These are phyloP conservation scores for Halictus quadricinctus DNA, from an alignment of 2,888 invertebrate genomes.

Conservation along the genomic window DNA sequence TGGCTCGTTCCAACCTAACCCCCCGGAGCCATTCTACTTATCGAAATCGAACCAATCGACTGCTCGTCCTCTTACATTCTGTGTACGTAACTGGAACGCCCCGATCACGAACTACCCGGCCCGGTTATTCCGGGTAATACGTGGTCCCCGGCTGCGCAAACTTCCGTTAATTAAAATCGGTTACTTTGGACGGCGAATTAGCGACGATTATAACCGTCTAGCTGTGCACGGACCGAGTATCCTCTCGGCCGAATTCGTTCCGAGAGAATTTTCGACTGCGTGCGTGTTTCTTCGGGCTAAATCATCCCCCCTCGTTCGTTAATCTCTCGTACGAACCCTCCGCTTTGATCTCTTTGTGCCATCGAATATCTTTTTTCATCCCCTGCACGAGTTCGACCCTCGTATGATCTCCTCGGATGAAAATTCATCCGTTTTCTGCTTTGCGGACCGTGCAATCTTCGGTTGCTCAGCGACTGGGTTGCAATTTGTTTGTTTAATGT, in stretches of 20 bases:
- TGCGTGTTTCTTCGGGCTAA: neutral
- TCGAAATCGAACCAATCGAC: conserved; percentile 58
- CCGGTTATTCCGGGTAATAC: conserved; percentile 30
- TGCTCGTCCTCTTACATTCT: conserved; percentile 32
- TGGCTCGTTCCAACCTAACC: conserved; percentile 21
- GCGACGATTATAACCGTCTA: conserved; percentile 25
- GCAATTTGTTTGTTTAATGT: neutral
- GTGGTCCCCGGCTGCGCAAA: conserved; percentile 6
- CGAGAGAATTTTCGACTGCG: neutral
- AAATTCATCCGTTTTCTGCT: neutral
- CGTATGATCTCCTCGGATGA: neutral
- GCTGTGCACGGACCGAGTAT: neutral
- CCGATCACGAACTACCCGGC: conserved; percentile 11
- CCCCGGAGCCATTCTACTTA: conserved; percentile 54
- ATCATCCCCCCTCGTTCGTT: neutral
- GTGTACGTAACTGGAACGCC: conserved; percentile 35
- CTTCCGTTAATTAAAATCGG: conserved; percentile 49
- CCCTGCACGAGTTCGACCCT: neutral
- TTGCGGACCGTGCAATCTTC: neutral
- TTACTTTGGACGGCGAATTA: conserved; percentile 36
- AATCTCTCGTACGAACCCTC: conserved; percentile 1
- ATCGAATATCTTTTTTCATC: conserved; percentile 5
- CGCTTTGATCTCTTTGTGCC: conserved; percentile 2
- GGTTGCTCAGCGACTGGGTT: neutral
- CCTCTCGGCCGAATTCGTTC: neutral